A percentile compares a stretch with the other conserved stretches of the same genome.
Conservation (phyloP, 2,888 invertebrate genomes). For the Acronicta aceris region DNA sequence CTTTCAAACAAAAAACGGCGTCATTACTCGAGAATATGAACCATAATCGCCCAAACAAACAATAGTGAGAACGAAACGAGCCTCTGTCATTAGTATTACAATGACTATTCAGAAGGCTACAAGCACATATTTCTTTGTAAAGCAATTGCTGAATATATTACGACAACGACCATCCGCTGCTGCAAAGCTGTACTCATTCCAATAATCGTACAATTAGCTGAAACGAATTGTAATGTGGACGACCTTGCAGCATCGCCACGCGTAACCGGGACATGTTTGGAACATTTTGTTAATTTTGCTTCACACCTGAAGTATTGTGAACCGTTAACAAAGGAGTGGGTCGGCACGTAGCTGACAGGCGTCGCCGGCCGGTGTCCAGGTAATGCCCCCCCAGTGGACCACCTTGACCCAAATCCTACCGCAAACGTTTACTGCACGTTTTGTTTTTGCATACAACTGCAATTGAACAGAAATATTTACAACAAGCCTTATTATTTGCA, state of each 20-base stretch:
- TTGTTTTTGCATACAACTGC: slow-evolving; percentile 29
- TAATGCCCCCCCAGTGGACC: slow-evolving; percentile 15
- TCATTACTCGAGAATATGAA: not conserved
- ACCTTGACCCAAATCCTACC: slow-evolving; percentile 40
- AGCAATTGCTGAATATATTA: slow-evolving; percentile 5
- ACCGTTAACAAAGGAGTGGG: slow-evolving; percentile 9
- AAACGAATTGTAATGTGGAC: slow-evolving; percentile 12
- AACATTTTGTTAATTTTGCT: slow-evolving; percentile 3
- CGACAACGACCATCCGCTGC: slow-evolving; percentile 1
- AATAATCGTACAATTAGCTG: not conserved
- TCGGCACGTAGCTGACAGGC: not conserved
- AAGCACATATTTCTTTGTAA: slow-evolving; percentile 2
- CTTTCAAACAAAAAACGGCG: not conserved
- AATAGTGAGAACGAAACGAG: slow-evolving; percentile 7
- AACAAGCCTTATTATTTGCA: slow-evolving; percentile 5
- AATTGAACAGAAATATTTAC: slow-evolving; percentile 15
- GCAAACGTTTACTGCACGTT: slow-evolving; percentile 24
- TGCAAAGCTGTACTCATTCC: not conserved
- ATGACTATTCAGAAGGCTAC: slow-evolving; percentile 4
- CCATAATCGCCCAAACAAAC: not conserved
- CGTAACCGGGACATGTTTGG: slow-evolving; percentile 8
- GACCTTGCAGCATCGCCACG: slow-evolving; percentile 9
- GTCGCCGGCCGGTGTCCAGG: slow-evolving; percentile 20
- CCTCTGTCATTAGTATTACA: slow-evolving; percentile 5
- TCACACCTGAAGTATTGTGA: slow-evolving; percentile 2